These are phyloP conservation scores for Pyrgus malvae DNA, from an alignment of 2,888 invertebrate species.

Conservation along the genomic window DNA sequence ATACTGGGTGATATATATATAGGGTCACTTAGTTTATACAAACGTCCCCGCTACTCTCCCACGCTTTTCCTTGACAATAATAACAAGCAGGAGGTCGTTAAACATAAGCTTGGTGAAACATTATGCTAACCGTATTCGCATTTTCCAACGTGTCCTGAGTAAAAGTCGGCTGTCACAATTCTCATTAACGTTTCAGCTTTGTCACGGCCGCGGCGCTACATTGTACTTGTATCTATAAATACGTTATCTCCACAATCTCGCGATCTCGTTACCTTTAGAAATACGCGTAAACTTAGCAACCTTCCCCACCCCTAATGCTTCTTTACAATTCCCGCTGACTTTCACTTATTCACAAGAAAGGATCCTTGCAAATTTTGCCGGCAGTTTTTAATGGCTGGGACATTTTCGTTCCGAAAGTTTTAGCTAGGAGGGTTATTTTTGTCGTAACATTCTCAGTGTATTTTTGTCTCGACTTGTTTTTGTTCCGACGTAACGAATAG, in stretches of 20 bases:
- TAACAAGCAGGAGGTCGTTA: too few species aligned
- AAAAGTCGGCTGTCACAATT: slow-evolving; percentile 1
- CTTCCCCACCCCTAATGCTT: background rate
- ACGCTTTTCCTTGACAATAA: too few species aligned
- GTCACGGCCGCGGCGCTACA: background rate
- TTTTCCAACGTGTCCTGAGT: background rate
- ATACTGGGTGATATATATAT: too few species aligned
- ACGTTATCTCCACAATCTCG: background rate
- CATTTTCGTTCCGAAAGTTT: background rate
- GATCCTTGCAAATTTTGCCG: background rate
- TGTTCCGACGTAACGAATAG: too few species aligned
- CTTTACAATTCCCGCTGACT: slow-evolving; percentile 5
- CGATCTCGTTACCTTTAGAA: slow-evolving; percentile 10
- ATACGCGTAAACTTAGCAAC: background rate
- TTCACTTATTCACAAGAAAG: background rate
- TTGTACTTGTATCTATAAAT: background rate
- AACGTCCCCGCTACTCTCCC: too few species aligned
- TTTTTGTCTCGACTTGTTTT: background rate
- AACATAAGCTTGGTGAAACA: too few species aligned
- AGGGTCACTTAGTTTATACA: too few species aligned
- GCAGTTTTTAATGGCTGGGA: background rate
- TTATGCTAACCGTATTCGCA: background rate
- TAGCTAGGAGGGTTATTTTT: background rate
- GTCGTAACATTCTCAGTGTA: background rate
- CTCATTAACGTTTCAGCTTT: background rate